phyloP scores from a whole-genome alignment of 2,113 vertebrate species.

The Centropus unirufus region DNA sequence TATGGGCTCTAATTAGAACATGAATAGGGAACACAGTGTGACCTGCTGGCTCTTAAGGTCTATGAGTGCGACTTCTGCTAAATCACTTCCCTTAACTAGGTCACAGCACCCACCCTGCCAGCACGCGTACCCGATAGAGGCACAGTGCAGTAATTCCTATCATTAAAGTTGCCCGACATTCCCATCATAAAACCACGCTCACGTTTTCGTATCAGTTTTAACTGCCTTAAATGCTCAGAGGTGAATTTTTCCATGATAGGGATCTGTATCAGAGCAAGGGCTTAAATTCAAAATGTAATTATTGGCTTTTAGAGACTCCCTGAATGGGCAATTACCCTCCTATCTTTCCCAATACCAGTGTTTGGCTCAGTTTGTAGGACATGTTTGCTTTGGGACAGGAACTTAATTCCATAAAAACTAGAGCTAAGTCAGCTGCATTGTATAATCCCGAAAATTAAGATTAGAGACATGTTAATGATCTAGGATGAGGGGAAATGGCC shows the following conservation, averaged over 20 bases:
- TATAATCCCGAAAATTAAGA: background rate
- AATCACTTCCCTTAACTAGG: slow-evolving; percentile 24
- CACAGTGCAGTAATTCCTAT: background rate
- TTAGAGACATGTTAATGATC: background rate
- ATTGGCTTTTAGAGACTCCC: background rate
- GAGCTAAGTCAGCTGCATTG: background rate
- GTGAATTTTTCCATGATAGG: background rate
- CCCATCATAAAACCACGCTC: background rate
- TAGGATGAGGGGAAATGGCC: no score
- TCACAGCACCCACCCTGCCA: background rate
- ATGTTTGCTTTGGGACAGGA: background rate
- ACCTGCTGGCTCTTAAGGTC: slow-evolving; percentile 40
- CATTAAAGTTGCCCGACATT: slow-evolving; percentile 2
- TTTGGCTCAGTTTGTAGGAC: slow-evolving; percentile 19
- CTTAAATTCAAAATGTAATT: slow-evolving; percentile 25
- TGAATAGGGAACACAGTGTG: slow-evolving; percentile 34
- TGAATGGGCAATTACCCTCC: background rate
- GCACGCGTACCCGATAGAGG: background rate
- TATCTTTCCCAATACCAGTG: background rate
- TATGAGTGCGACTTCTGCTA: slow-evolving; percentile 17
- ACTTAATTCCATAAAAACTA: background rate
- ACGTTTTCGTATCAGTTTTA: background rate
- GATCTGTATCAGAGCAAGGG: background rate
- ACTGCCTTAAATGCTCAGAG: background rate
- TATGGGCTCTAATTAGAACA: slow-evolving; percentile 46